Evolutionary conservation across 2,888 invertebrate species (phyloP).

Genomic region (Drosophila atripex): DNA sequence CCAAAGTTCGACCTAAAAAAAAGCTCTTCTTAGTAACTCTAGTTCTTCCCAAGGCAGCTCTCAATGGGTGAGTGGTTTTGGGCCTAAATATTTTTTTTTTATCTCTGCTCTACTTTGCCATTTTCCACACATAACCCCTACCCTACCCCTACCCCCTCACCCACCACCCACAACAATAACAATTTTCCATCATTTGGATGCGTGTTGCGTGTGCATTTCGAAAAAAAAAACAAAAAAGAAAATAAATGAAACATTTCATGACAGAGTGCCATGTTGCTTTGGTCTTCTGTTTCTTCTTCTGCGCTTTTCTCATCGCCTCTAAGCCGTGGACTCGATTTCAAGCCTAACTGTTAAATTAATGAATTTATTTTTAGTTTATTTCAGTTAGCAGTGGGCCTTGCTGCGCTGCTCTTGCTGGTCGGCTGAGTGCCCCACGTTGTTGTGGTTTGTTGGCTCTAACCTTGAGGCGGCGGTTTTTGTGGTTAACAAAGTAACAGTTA

Average conservation of each 20-base stretch:
- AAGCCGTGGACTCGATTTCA: slow-evolving; percentile 48
- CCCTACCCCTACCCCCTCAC: background rate
- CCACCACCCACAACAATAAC: slow-evolving; percentile 10
- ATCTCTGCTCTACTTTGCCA: slow-evolving; percentile 5
- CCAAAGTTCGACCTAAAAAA: background rate
- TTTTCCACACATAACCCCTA: background rate
- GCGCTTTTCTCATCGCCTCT: slow-evolving; percentile 5
- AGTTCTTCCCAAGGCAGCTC: background rate
- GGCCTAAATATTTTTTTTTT: background rate
- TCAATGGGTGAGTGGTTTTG: background rate
- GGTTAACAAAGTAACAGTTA: slow-evolving; percentile 54
- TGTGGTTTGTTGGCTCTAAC: slow-evolving; percentile 53
- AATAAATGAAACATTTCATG: slow-evolving; percentile 21
- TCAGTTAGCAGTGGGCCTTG: slow-evolving; percentile 39
- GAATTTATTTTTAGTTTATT: slow-evolving; percentile 53
- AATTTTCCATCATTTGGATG: slow-evolving; percentile 34
- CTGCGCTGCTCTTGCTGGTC: slow-evolving; percentile 13
- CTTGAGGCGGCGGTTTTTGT: slow-evolving; percentile 57
- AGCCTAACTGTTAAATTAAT: slow-evolving; percentile 68
- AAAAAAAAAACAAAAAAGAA: slow-evolving; percentile 12
- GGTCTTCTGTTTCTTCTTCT: background rate
- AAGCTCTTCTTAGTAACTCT: background rate
- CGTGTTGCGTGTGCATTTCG: slow-evolving; percentile 37
- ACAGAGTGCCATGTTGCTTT: slow-evolving; percentile 42
- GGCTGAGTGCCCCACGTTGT: slow-evolving; percentile 29